phyloP scores from a whole-genome alignment of 2,888 invertebrate species.

The Actias luna region DNA sequence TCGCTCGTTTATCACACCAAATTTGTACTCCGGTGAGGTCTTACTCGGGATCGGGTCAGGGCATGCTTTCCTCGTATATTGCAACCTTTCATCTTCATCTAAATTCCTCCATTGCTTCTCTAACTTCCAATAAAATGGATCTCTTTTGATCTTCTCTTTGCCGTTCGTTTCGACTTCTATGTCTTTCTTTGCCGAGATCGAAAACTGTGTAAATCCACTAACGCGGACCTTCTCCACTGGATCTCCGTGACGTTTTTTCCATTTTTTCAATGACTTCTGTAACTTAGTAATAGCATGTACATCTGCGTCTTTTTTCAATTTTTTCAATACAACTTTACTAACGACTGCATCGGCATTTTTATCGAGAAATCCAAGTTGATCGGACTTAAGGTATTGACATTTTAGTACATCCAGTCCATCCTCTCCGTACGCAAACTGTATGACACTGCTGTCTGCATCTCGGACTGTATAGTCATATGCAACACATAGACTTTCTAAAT shows the following conservation, averaged over 20 bases:
- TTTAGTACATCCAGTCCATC: slow-evolving; percentile 95
- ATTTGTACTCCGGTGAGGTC: slow-evolving; percentile 87
- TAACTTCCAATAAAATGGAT: slow-evolving; percentile 81
- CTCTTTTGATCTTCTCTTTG: slow-evolving; percentile 76
- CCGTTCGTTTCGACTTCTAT: slow-evolving; percentile 67
- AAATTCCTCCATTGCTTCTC: slow-evolving; percentile 85
- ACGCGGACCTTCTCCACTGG: slow-evolving; percentile 66
- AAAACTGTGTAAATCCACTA: slow-evolving; percentile 84
- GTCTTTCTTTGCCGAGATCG: slow-evolving; percentile 71
- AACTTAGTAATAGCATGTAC: slow-evolving; percentile 76
- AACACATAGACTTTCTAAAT: slow-evolving; percentile 96
- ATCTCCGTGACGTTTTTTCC: slow-evolving; percentile 82
- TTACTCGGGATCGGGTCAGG: slow-evolving; percentile 89
- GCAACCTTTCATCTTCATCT: slow-evolving; percentile 80
- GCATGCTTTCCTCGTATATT: slow-evolving; percentile 80
- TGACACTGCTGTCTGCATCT: slow-evolving; percentile 95
- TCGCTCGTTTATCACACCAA: slow-evolving; percentile 93
- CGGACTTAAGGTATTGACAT: slow-evolving; percentile 89
- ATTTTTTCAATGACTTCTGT: slow-evolving; percentile 82
- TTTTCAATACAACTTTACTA: slow-evolving; percentile 78
- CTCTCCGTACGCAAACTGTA: slow-evolving; percentile 97
- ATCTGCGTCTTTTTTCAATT: slow-evolving; percentile 81
- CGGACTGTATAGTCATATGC: slow-evolving; percentile 97
- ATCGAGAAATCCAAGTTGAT: slow-evolving; percentile 90
- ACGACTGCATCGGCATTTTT: slow-evolving; percentile 88